These are phyloP conservation scores for Miniopterus natalensis DNA, from an alignment of 2,113 vertebrate species.

Conservation along the genomic window DNA sequence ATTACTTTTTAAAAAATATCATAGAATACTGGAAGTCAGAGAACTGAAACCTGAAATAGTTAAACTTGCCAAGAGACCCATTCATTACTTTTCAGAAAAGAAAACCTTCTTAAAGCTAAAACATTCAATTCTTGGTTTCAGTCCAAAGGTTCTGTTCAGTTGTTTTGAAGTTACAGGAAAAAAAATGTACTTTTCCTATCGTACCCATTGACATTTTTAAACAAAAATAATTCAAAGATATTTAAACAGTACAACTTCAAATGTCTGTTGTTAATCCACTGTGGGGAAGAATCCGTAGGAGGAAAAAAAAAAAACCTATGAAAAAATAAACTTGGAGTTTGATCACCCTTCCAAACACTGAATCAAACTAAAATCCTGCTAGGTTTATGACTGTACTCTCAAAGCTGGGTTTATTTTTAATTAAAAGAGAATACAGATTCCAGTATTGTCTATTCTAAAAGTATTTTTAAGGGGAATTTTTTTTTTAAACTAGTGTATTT, in stretches of 20 bases:
- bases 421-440: slow-evolving; percentile 54
- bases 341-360: slow-evolving; percentile 80
- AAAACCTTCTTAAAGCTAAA: slow-evolving; percentile 77
- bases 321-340: slow-evolving; percentile 82
- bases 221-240: slow-evolving; percentile 85
- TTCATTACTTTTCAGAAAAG: slow-evolving; percentile 78
- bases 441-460: slow-evolving; percentile 50
- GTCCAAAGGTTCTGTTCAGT: slow-evolving; percentile 82
- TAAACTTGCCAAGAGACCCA: slow-evolving; percentile 71
- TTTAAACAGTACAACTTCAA: slow-evolving; percentile 84
- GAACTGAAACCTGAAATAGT: slow-evolving; percentile 69
- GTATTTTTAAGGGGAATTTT: neutral
- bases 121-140: slow-evolving; percentile 81
- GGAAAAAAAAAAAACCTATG: slow-evolving; percentile 70
- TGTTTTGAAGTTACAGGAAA: slow-evolving; percentile 82
- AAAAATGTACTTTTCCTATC: slow-evolving; percentile 84
- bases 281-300: slow-evolving; percentile 72
- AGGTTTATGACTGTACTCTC: slow-evolving; percentile 69
- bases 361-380: slow-evolving; percentile 74
- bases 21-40: neutral
- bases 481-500: neutral
- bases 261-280: slow-evolving; percentile 82
- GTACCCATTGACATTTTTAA: slow-evolving; percentile 84
- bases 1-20: neutral
- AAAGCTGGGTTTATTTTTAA: slow-evolving; percentile 70